A percentile compares a stretch with the other conserved stretches of the same genome.
Conservation (phyloP, 2,113 vertebrate genomes). For the Haemorhous mexicanus region DNA sequence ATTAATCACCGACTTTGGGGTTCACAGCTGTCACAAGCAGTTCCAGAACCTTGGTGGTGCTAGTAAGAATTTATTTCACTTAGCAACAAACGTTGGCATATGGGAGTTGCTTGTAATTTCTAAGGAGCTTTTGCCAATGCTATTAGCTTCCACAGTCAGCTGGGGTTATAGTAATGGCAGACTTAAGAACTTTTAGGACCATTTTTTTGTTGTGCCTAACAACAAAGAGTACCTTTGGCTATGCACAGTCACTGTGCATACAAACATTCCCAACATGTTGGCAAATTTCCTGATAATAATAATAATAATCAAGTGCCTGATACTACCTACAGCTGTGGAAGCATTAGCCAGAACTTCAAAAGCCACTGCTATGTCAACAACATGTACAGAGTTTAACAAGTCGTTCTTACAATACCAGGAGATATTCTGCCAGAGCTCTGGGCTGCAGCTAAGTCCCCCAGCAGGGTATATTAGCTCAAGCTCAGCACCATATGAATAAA, state of each 20-base stretch:
- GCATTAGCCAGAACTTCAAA: conserved; percentile 19
- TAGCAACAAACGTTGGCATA: conserved; percentile 19
- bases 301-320: conserved; percentile 23
- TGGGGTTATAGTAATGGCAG: background rate
- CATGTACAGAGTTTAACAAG: background rate
- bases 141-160: background rate
- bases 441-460: background rate
- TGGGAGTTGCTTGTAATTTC: background rate
- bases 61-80: conserved; percentile 46
- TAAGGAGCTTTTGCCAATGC: background rate
- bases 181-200: background rate
- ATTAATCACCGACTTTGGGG: conserved; percentile 13
- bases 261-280: background rate
- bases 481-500: background rate
- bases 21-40: background rate
- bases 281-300: conserved; percentile 14
- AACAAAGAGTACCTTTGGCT: background rate
- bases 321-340: conserved; percentile 25
- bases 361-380: background rate
- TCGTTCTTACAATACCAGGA: background rate
- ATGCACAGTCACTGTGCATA: background rate
- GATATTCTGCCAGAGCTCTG: background rate
- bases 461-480: conserved; percentile 14
- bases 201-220: background rate
- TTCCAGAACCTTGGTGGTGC: background rate